Conservation (phyloP, 2,888 invertebrate genomes). For the Andrena camellia region DNA sequence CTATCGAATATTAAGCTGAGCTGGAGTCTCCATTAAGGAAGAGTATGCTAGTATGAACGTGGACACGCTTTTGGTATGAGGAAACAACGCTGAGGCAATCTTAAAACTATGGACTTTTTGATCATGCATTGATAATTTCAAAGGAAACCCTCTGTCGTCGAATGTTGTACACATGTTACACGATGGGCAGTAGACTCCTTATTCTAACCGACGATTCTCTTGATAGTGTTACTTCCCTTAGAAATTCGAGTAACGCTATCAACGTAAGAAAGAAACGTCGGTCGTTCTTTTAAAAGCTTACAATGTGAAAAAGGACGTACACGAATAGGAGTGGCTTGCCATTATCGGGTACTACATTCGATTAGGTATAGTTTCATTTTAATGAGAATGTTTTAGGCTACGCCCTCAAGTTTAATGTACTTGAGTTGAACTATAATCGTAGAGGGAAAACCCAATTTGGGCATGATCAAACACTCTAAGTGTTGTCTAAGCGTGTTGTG, state of each 20-base stretch:
- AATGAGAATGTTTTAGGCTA: slow-evolving; percentile 63
- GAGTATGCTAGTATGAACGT: slow-evolving; percentile 69
- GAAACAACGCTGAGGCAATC: slow-evolving; percentile 85
- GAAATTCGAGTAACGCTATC: slow-evolving; percentile 62
- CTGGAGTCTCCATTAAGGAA: slow-evolving; percentile 77
- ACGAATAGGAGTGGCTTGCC: slow-evolving; percentile 59
- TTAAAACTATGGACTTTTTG: slow-evolving; percentile 85
- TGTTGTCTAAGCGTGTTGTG: slow-evolving; percentile 85
- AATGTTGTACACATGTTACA: slow-evolving; percentile 67
- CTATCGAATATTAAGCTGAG: slow-evolving; percentile 50
- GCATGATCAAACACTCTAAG: slow-evolving; percentile 86
- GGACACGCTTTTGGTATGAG: slow-evolving; percentile 82
- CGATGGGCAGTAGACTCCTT: slow-evolving; percentile 61
- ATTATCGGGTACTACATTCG: slow-evolving; percentile 76
- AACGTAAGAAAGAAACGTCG: slow-evolving; percentile 65
- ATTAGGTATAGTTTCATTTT: slow-evolving; percentile 76
- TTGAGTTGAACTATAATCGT: slow-evolving; percentile 67
- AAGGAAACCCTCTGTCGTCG: slow-evolving; percentile 74
- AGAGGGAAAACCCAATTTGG: slow-evolving; percentile 80
- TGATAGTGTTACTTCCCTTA: slow-evolving; percentile 61
- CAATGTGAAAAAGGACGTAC: slow-evolving; percentile 62
- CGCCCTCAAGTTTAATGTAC: slow-evolving; percentile 62
- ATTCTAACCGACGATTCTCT: slow-evolving; percentile 69
- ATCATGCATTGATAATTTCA: slow-evolving; percentile 81
- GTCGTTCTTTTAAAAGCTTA: slow-evolving; percentile 65